Evolutionary conservation across 2,888 invertebrate genomes (phyloP), one percentile per base, ranked within the genome.

Genomic region (Acleris laterana): DNA sequence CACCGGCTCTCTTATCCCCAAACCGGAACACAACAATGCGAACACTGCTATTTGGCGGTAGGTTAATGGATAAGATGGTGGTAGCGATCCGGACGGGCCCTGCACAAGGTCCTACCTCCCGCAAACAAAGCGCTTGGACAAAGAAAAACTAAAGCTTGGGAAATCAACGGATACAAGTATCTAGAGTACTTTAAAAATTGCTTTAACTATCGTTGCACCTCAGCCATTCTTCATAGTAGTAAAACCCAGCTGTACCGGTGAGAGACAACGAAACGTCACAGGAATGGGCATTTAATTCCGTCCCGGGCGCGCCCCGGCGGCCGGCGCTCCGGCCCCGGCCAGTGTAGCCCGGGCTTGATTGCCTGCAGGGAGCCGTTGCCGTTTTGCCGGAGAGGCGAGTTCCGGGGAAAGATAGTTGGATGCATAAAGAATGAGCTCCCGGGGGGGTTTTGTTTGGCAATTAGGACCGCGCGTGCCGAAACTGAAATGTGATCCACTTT

Each of bases 381-480:
- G 20, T 55, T 49, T 49, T 32, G 9, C 50, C n/a, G 17, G 46
- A 38, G 32, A 25, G 52, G 22, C 4, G 17, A 63, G 13, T 56
- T 56, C 38, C 57, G 63, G 48, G 19, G 7, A 20, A 55, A 59
- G 59, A 59, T 59, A 63, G 63, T 48, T n/a, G 38, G 32, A 20
- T 52, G 52, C 52, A 63, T 63, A 58, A 52, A 52, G 13, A 19
- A 53, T 62, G 32, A 55, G 46, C 63, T 28, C 16, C 38, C 38
- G 38, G 1, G 32, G 11, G 9, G 19, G 25, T 53, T 59, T 17
- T 57, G 38, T 46, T 64, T 60, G n/a, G 53, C 49, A 64, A 64
- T 64, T 64, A 64, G 32, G 42, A 42, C 25, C 48, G 38, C 32
- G 63, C 32, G 46, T 25, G 20, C n/a, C 9, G 4, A 38, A 13